Base-by-base conservation (phyloP, 2,888 invertebrate species). In the Chrysodeixis includens region DNA sequence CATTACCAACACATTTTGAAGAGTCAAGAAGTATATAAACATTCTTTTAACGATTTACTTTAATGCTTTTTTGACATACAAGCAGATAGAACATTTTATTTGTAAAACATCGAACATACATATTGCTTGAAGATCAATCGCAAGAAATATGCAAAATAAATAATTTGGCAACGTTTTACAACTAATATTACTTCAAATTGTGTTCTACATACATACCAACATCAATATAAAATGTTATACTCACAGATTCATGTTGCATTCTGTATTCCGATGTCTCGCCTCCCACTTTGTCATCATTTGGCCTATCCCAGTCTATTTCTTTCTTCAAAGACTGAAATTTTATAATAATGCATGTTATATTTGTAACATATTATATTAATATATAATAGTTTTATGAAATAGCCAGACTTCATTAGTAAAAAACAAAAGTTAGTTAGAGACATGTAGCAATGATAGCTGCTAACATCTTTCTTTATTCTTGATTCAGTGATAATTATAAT, bases 231-330 rank as follows among this genome's bases (percentile, higher is more conserved):
- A 56, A 52, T 55, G 60, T 64, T 30, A 49, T 87, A 96, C 97
- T 97, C 94, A 98, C 98, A 95, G 97, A 96, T 95, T 98, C 98
- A 90, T 97, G 98, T 87, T 97, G 97, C 94, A 97, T 96, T 92
- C 98, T 96, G 92, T 97, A 98, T 78, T 98, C 98, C 79, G 97
- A 96, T 90, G 97, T 95, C 92, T 98, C 98, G 74, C 96, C 97
- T 74, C 96, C 97, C 84, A 96, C 96, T 91, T 97, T 97, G 65
- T 98, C 98, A 84, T 98, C 98, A 84, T 96, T 96, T 84, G 96
- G 96, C 87, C 97, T 95, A 86, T 97, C 97, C 97, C 97, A 98
- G 89, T 98, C 98, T 84, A 97, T 96, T 96, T 98, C 98, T 95
- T 98, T 98, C 92, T 98, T 98, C 87, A 98, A 94, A 79, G 98